Evolutionary conservation across 2,113 vertebrate genomes (phyloP).

Genomic region (Alosa alosa): DNA sequence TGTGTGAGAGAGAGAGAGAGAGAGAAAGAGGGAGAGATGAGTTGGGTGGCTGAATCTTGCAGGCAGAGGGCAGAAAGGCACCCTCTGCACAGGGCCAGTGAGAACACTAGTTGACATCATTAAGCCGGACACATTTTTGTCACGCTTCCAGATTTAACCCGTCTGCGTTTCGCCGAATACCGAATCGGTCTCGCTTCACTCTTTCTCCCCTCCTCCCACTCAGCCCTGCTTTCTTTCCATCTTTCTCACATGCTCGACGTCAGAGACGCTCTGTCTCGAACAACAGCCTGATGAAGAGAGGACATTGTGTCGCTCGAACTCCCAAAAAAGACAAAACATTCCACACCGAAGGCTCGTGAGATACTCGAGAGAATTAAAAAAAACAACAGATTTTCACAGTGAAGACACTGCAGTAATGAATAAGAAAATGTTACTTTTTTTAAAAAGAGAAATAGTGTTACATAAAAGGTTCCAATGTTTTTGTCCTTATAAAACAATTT

Average conservation of each 20-base stretch:
- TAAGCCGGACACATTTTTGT: slow-evolving; percentile 72
- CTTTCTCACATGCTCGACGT: slow-evolving; percentile 56
- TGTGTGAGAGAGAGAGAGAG: background rate
- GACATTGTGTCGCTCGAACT: slow-evolving; percentile 46
- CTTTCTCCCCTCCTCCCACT: slow-evolving; percentile 33
- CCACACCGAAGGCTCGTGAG: slow-evolving; percentile 11
- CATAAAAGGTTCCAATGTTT: slow-evolving; percentile 26
- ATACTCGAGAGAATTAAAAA: background rate
- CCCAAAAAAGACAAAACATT: slow-evolving; percentile 34
- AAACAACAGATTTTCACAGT: background rate
- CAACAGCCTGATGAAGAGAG: slow-evolving; percentile 53
- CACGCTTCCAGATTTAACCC: slow-evolving; percentile 69
- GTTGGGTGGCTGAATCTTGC: slow-evolving; percentile 21
- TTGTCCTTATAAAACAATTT: slow-evolving; percentile 37
- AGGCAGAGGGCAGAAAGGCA: slow-evolving; percentile 35
- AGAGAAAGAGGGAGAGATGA: background rate
- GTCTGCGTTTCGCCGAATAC: slow-evolving; percentile 65
- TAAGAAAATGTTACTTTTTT: slow-evolving; percentile 10
- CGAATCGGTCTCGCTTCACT: slow-evolving; percentile 48
- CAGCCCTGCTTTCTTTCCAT: slow-evolving; percentile 57
- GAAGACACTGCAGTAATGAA: background rate
- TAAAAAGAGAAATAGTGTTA: background rate
- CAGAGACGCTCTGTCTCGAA: slow-evolving; percentile 50
- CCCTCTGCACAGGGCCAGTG: slow-evolving; percentile 48
- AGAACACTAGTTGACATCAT: slow-evolving; percentile 69